Evolutionary conservation across 2,113 vertebrate genomes (phyloP).

Genomic region (Passer domesticus): DNA sequence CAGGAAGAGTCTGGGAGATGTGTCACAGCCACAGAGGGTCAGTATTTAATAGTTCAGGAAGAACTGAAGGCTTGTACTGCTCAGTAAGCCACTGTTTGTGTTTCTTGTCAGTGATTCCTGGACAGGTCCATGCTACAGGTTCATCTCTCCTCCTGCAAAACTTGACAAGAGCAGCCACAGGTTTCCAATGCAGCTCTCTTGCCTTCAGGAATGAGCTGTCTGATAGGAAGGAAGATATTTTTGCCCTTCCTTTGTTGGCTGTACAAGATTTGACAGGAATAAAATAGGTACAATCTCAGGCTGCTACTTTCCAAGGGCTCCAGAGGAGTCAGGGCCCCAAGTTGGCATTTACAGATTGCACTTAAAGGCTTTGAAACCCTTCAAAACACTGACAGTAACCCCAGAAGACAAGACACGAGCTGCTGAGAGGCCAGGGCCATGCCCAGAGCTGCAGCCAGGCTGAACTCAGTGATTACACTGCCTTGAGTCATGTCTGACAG

Average conservation of each 20-base stretch:
- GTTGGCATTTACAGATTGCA: background rate
- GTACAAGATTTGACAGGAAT: background rate
- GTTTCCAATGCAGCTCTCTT: background rate
- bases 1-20: background rate
- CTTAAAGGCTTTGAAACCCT: background rate
- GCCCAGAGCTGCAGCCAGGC: background rate
- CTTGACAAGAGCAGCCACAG: background rate
- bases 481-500: background rate
- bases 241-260: background rate
- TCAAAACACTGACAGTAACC: background rate
- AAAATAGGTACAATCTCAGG: background rate
- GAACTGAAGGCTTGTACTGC: background rate
- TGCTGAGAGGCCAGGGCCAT: background rate
- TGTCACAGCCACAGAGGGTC: background rate
- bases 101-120: background rate
- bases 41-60: background rate
- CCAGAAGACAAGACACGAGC: background rate
- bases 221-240: background rate
- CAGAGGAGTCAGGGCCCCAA: background rate
- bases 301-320: background rate
- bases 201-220: background rate
- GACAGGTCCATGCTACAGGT: background rate
- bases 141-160: background rate
- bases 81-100: background rate
- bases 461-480: background rate